Conservation (phyloP, 1,140 invertebrate species). For the Brachionus rubens region DNA sequence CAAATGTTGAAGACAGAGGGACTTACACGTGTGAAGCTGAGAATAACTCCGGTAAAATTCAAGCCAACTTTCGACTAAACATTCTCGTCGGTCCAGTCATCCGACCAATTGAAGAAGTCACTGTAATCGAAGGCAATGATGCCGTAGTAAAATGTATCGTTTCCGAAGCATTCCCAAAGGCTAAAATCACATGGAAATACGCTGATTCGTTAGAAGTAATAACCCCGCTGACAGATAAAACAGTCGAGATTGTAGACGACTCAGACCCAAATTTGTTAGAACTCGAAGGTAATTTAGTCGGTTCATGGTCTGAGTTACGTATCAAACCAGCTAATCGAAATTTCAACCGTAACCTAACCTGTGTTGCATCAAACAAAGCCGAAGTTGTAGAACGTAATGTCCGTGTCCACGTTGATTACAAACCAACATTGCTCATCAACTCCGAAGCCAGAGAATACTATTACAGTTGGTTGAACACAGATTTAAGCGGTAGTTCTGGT, state of each 20-base stretch:
- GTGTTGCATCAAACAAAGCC: constrained; percentile 35
- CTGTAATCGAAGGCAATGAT: not conserved
- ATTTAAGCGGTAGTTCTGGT: not conserved
- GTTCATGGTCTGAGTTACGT: constrained; percentile 7
- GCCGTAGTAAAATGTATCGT: constrained; percentile 13
- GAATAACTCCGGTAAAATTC: constrained; percentile 23
- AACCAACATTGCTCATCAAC: not conserved
- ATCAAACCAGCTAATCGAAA: not conserved
- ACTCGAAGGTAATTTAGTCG: not conserved
- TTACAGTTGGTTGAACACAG: constrained; percentile 29
- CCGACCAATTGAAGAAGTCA: not conserved
- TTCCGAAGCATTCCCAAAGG: constrained; percentile 37
- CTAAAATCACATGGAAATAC: constrained; percentile 32
- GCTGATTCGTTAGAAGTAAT: constrained; percentile 12
- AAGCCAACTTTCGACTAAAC: constrained; percentile 15
- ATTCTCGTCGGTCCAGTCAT: constrained; percentile 9
- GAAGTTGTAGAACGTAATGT: not conserved
- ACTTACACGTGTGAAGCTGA: constrained; percentile 37
- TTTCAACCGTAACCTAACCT: constrained; percentile 13
- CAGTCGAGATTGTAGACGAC: not conserved
- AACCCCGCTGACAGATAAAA: not conserved
- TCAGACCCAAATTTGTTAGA: not conserved
- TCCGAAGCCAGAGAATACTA: not conserved
- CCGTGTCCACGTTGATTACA: not conserved
- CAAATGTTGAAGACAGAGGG: not conserved